phyloP scores from a whole-genome alignment of 1,140 invertebrate genomes.

The Drosophila lowei region DNA sequence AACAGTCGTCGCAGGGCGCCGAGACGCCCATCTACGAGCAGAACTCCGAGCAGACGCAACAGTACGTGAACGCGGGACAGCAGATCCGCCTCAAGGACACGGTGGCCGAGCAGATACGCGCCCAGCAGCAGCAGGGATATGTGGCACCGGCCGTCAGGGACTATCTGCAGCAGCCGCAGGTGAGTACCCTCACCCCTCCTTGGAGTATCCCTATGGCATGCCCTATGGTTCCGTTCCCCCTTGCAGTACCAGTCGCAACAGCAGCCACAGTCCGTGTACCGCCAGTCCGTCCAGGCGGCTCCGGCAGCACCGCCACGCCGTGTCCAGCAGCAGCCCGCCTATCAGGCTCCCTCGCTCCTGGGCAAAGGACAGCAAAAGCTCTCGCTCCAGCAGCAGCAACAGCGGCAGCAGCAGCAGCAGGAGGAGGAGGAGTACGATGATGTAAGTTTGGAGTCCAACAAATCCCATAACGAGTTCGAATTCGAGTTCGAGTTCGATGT shows the following conservation, averaged over 20 bases:
- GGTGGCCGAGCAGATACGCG: slow-evolving; percentile 75
- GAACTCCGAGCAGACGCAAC: slow-evolving; percentile 79
- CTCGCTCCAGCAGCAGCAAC: slow-evolving; percentile 38
- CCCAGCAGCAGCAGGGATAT: slow-evolving; percentile 71
- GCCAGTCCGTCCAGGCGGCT: slow-evolving; percentile 59
- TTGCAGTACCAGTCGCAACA: slow-evolving; percentile 73
- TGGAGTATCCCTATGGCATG: not conserved
- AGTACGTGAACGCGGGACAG: slow-evolving; percentile 73
- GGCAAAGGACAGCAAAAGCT: slow-evolving; percentile 70
- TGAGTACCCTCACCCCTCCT: slow-evolving; percentile 17
- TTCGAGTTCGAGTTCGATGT: slow-evolving; percentile 42
- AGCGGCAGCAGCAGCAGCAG: slow-evolving; percentile 57
- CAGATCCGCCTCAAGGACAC: slow-evolving; percentile 80
- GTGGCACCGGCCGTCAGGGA: slow-evolving; percentile 76
- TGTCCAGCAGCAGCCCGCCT: slow-evolving; percentile 56
- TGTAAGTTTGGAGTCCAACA: slow-evolving; percentile 60
- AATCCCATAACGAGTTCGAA: slow-evolving; percentile 41
- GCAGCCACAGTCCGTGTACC: slow-evolving; percentile 64
- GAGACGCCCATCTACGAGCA: slow-evolving; percentile 82
- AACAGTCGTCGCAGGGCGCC: slow-evolving; percentile 51
- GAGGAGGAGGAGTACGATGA: slow-evolving; percentile 82
- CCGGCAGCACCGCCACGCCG: slow-evolving; percentile 61
- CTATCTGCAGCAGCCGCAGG: slow-evolving; percentile 73
- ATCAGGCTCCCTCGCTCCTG: slow-evolving; percentile 51
- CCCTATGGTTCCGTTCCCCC: no score